phyloP scores from a whole-genome alignment of 2,113 vertebrate species.

The Eudyptes chrysolophus region DNA sequence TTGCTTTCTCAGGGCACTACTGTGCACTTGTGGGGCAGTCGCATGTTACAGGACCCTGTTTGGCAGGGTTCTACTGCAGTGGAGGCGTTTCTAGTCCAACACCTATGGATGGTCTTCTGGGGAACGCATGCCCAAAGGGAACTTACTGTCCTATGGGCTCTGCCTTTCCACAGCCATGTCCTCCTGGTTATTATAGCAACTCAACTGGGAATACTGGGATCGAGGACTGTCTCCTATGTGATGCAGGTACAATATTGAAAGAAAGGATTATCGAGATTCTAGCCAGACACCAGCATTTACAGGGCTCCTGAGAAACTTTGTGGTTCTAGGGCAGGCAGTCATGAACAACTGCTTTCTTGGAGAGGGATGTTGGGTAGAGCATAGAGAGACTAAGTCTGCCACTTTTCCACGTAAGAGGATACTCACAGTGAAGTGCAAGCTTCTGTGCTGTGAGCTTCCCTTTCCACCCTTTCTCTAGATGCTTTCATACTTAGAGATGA shows the following conservation, averaged over 20 bases:
- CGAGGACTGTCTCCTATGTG: conserved; percentile 78
- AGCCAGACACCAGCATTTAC: not conserved
- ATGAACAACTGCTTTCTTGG: not conserved
- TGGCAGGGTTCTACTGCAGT: conserved; percentile 79
- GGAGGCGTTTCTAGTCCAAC: conserved; percentile 66
- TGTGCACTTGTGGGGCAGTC: conserved; percentile 74
- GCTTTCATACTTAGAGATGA: not conserved
- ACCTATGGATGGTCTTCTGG: conserved; percentile 73
- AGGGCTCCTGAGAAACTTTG: not conserved
- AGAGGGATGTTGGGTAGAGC: not conserved
- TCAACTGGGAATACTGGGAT: conserved; percentile 67
- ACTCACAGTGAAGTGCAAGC: not conserved
- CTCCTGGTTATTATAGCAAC: conserved; percentile 80
- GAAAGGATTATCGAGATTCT: accelerated
- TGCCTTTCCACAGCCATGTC: conserved; percentile 75
- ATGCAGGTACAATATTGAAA: conserved; percentile 69
- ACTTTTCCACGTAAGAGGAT: not conserved
- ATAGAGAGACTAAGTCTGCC: not conserved
- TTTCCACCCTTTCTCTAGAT: not conserved
- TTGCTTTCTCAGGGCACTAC: conserved; percentile 74
- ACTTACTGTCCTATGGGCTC: conserved; percentile 83
- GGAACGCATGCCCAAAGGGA: conserved; percentile 78
- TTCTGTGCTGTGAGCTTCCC: not conserved
- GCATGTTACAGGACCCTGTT: conserved; percentile 73
- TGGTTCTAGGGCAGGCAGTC: not conserved